Conservation (phyloP, 2,888 invertebrate genomes). For the Ecliptopera silaceata region DNA sequence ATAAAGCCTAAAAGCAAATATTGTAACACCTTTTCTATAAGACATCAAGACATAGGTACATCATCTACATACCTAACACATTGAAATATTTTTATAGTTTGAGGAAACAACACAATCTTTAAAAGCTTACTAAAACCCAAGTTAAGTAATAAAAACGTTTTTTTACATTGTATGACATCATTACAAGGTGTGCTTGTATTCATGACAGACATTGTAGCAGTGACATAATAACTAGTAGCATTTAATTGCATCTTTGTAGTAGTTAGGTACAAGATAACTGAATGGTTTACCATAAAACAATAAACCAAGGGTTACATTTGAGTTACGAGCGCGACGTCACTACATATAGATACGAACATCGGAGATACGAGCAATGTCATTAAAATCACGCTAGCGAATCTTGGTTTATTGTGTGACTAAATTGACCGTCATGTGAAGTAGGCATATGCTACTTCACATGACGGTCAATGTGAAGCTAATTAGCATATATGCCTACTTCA, state of each 20-base stretch:
- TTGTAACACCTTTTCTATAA: too few species aligned
- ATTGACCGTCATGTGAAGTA: slow-evolving; percentile 31
- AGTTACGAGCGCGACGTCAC: too few species aligned
- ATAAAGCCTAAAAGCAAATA: too few species aligned
- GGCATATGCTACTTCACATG: not conserved
- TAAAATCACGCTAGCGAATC: too few species aligned
- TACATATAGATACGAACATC: too few species aligned
- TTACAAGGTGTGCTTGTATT: slow-evolving; percentile 37
- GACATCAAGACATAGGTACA: too few species aligned
- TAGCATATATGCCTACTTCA: too few species aligned
- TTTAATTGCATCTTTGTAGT: slow-evolving; percentile 39
- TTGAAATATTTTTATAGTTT: not conserved
- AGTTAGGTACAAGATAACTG: slow-evolving; percentile 13
- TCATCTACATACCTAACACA: not conserved
- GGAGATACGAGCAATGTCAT: too few species aligned
- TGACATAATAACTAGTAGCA: slow-evolving; percentile 37
- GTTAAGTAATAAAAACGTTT: slow-evolving; percentile 18
- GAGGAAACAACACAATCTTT: not conserved
- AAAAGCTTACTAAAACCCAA: slow-evolving; percentile 8
- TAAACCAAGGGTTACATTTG: too few species aligned
- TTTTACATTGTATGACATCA: slow-evolving; percentile 49
- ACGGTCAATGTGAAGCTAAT: too few species aligned
- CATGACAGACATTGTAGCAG: slow-evolving; percentile 47
- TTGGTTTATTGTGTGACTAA: not conserved
- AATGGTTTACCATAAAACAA: too few species aligned